Evolutionary conservation across 2,113 vertebrate species (phyloP), one percentile per base, ranked within the genome.

Genomic region (Emydura subglobosa): DNA sequence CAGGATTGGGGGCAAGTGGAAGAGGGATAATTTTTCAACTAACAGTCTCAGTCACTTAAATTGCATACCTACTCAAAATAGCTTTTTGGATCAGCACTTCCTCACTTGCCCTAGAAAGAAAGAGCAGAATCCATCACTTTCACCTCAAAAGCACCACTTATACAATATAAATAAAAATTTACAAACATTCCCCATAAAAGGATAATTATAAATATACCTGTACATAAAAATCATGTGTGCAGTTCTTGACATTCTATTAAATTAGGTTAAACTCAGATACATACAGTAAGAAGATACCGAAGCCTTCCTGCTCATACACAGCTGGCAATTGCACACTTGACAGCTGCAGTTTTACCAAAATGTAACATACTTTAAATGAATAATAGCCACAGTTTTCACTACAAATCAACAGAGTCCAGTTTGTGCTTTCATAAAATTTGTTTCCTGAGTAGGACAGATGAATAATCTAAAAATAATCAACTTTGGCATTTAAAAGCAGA

Each of bases 231-330:
- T 29, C 24, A 47, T 29, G 47, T 82, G 51, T 9, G 1, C 2
- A 84, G 14, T 44, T 29, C 81, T 91, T 81, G 78, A 13, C 12
- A 3, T 29, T 12, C 24, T 39, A 13, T 76, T 44, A 76, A 68
- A 44, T 49, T 27, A n/a, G 4, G 13, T 24, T 89, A 80, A 74
- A 24, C 11, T 86, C 42, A 3, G 0, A 25, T 0, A 1, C 0
- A 0, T 7, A 12, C 11, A n/a, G 16, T 6, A 11, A 83, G 53
- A 42, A 57, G 27, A 29, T 17, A 19, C 12, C 14, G 4, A 47
- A 39, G 51, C 51, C 39, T 5, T 31, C 0, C 0, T 29, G 39
- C 6, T 6, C 51, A 17, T 7, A 25, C 4, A 0, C 17, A 39
- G 2, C 6, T 57, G n/a, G 25, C 39, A 54, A 11, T 47, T 47